Percentiles rank a stretch among this genome's conserved stretches.
Conservation (phyloP, 2,113 vertebrate genomes). For the Centropristis striata region DNA sequence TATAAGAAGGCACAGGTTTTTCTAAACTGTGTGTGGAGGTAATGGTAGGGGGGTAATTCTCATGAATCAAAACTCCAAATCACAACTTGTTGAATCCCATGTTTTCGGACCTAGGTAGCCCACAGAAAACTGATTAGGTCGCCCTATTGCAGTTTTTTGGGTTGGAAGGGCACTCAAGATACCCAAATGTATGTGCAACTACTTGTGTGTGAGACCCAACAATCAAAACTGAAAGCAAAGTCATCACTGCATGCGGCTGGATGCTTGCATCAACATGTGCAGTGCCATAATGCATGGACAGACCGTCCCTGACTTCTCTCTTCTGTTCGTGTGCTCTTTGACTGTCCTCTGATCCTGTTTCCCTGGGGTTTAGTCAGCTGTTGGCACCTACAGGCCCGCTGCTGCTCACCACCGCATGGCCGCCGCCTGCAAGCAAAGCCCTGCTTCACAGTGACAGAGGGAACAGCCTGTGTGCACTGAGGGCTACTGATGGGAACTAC, state of each 20-base stretch:
- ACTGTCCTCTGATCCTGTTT: conserved; percentile 57
- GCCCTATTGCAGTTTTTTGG: background rate
- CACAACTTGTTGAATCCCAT: background rate
- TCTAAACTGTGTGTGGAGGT: too few species aligned
- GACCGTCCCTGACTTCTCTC: conserved; percentile 15
- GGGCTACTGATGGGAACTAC: conserved; percentile 22
- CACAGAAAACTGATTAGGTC: background rate
- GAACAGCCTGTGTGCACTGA: conserved; percentile 59
- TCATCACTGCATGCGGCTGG: background rate
- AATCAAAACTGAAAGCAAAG: conserved; percentile 22
- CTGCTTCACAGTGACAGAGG: conserved; percentile 28
- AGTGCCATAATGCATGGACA: conserved; percentile 29
- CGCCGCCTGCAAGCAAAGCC: conserved; percentile 50
- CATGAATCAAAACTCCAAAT: background rate
- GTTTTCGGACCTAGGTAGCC: background rate
- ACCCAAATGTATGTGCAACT: background rate
- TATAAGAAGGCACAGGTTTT: too few species aligned
- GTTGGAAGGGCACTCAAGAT: background rate
- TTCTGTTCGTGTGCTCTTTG: conserved; percentile 56
- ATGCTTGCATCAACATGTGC: background rate
- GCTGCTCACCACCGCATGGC: conserved; percentile 59
- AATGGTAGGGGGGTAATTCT: background rate
- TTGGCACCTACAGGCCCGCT: conserved; percentile 67
- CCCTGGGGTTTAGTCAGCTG: conserved; percentile 75
- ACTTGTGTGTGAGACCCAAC: background rate